A percentile compares a stretch with the other conserved stretches of the same genome.
These are phyloP conservation scores for Holacanthus passer DNA, from an alignment of 2,113 vertebrate species.

Conservation along the genomic window DNA sequence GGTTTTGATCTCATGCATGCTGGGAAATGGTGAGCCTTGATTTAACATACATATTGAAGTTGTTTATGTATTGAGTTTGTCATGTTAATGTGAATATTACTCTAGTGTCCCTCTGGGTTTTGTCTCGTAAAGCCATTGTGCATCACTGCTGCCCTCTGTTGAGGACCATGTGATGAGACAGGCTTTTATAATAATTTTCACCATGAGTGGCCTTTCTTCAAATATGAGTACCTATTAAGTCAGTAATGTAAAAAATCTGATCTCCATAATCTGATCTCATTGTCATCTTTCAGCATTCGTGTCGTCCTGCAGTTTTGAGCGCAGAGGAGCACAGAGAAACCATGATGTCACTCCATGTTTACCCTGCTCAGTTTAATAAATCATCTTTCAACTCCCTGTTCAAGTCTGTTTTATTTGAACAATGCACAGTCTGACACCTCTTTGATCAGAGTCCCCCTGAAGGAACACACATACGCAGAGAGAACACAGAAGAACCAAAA, in stretches of 20 bases:
- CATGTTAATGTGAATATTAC: neutral
- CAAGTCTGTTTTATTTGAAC: constrained; percentile 40
- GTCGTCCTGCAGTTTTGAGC: constrained; percentile 61
- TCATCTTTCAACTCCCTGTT: constrained; percentile 33
- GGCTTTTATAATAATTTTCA: neutral
- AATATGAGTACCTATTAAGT: neutral
- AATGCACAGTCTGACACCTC: constrained; percentile 26
- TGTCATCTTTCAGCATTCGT: constrained; percentile 53
- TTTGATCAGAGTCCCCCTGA: constrained; percentile 45
- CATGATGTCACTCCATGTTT: neutral
- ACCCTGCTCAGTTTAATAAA: constrained; percentile 53
- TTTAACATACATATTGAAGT: neutral
- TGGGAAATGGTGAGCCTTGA: constrained; percentile 82
- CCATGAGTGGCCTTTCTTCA: neutral
- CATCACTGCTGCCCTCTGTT: constrained; percentile 51
- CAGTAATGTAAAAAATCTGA: neutral
- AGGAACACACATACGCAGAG: constrained; percentile 2
- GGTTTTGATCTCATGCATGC: constrained; percentile 87
- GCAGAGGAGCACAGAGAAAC: neutral
- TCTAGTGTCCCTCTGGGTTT: neutral
- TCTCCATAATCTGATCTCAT: neutral
- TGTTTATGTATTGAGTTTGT: constrained; percentile 4
- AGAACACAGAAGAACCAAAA: constrained; percentile 39
- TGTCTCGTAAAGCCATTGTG: neutral
- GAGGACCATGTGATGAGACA: constrained; percentile 29